A percentile compares a stretch with the other conserved stretches of the same genome.
Evolutionary conservation across 2,797 vertebrate genomes (phyloP).

Genomic region (Phyllotis vaccarum): DNA sequence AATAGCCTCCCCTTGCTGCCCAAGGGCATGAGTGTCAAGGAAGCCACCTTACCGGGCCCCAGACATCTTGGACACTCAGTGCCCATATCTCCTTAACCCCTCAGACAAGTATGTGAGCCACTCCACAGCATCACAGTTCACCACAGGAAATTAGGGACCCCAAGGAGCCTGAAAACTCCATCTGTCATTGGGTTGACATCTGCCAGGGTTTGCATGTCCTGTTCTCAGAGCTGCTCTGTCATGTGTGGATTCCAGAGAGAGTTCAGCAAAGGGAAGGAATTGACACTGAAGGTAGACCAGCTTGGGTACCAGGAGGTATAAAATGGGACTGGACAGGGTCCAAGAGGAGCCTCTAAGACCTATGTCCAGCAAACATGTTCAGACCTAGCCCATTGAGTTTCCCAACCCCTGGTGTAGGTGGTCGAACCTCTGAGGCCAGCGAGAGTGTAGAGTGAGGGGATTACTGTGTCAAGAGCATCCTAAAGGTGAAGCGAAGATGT

Average conservation of each 20-base stretch:
- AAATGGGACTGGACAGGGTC: neutral
- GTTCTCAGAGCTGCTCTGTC: neutral
- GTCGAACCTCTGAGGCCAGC: neutral
- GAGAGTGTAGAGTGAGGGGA: neutral
- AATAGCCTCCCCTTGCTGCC: no score
- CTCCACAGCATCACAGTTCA: accelerated
- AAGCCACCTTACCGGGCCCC: neutral
- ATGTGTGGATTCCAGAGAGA: accelerated
- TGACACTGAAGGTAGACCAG: no score
- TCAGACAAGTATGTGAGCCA: neutral
- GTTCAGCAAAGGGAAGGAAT: neutral
- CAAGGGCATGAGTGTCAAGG: neutral
- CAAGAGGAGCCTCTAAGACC: accelerated
- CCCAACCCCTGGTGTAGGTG: no score
- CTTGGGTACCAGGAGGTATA: neutral
- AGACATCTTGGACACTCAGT: neutral
- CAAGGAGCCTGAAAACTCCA: neutral
- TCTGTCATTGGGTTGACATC: no score
- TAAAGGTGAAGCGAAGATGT: no score
- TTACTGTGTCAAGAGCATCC: neutral
- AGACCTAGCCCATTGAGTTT: neutral
- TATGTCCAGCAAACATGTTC: neutral
- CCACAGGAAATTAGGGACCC: neutral
- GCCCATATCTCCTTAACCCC: accelerated
- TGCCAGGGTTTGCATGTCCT: accelerated